A percentile compares a stretch with the other conserved stretches of the same genome.
phyloP scores from a whole-genome alignment of 2,113 vertebrate genomes.

The Atractosteus spatula region DNA sequence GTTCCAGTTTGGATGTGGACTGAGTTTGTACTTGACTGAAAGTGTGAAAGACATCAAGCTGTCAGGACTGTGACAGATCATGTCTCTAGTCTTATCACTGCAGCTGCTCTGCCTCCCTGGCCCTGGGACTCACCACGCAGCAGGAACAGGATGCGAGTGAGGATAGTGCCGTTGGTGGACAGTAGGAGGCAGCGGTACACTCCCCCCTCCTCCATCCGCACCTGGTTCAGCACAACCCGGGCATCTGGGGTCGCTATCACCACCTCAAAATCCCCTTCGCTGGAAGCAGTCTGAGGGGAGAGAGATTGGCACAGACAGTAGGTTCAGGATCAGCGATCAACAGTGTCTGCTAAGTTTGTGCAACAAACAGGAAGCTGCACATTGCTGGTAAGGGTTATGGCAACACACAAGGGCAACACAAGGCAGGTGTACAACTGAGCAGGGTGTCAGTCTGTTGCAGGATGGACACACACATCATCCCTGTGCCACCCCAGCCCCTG shows the following conservation, averaged over 20 bases:
- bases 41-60: too few relatives aligned
- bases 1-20: too few relatives aligned
- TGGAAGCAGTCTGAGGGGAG: slow-evolving; percentile 19
- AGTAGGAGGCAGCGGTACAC: slow-evolving; percentile 56
- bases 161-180: slow-evolving; percentile 35
- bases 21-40: too few relatives aligned
- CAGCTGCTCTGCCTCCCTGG: too few relatives aligned
- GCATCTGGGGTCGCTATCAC: slow-evolving; percentile 56
- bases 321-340: not conserved
- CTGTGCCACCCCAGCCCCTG: too few relatives aligned
- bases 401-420: not conserved
- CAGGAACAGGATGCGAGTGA: slow-evolving; percentile 43
- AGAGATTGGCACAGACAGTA: not conserved
- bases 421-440: too few relatives aligned
- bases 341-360: not conserved
- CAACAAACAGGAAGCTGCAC: too few relatives aligned
- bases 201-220: slow-evolving; percentile 50
- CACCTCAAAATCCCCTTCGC: slow-evolving; percentile 39
- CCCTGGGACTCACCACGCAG: slow-evolving; percentile 43
- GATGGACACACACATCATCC: too few relatives aligned
- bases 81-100: too few relatives aligned
- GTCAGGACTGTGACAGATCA: too few relatives aligned
- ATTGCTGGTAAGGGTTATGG: not conserved
- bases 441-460: too few relatives aligned
- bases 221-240: slow-evolving; percentile 59